Evolutionary conservation across 2,113 vertebrate species (phyloP).

Genomic region (Vulpes ferrilata): DNA sequence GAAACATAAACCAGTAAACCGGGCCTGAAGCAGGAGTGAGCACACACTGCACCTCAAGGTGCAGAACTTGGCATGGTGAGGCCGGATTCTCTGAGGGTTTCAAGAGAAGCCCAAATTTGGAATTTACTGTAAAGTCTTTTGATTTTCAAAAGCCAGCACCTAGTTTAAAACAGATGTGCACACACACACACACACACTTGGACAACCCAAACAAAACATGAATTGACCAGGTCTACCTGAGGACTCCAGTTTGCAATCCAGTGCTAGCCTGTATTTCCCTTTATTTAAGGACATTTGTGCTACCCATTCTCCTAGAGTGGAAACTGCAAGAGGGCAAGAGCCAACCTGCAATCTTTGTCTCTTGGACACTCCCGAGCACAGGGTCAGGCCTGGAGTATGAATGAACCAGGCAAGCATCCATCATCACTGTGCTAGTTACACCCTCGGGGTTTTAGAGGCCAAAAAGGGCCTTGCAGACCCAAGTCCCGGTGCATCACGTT

Average conservation of each 20-base stretch:
- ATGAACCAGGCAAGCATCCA: background rate
- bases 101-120: background rate
- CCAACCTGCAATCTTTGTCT: background rate
- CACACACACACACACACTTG: background rate
- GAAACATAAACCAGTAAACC: background rate
- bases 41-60: too few relatives aligned
- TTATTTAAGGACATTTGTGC: background rate
- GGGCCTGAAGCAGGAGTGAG: background rate
- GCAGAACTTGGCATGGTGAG: background rate
- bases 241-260: background rate
- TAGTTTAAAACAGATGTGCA: background rate
- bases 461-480: background rate
- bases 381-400: background rate
- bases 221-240: background rate
- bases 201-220: background rate
- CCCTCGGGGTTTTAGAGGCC: background rate
- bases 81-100: background rate
- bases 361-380: background rate
- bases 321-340: background rate
- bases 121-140: background rate
- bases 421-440: background rate
- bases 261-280: background rate
- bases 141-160: background rate
- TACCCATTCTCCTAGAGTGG: background rate
- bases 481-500: rapidly evolving